These are phyloP conservation scores for Dermatemys mawii DNA, from an alignment of 2,113 vertebrate species.

Conservation along the genomic window DNA sequence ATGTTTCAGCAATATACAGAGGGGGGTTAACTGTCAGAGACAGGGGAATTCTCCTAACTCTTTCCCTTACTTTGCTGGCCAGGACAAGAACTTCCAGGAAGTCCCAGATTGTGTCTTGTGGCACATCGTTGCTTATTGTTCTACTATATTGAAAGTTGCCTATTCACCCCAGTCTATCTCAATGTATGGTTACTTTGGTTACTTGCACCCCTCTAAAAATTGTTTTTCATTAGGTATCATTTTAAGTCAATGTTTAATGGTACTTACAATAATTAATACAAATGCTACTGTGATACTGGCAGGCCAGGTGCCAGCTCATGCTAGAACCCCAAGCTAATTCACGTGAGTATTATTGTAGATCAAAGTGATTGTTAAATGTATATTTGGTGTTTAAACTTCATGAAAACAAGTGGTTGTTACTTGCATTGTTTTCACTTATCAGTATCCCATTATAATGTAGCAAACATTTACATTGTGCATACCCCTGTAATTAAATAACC, in stretches of 20 bases:
- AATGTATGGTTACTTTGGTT: not conserved
- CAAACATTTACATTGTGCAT: not conserved
- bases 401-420: not conserved
- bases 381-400: not conserved
- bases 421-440: not conserved
- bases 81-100: not conserved
- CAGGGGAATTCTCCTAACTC: not conserved
- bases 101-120: not conserved
- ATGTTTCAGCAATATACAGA: not conserved
- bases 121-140: not conserved
- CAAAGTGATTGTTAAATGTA: not conserved
- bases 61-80: not conserved
- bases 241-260: not conserved
- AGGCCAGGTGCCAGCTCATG: not conserved
- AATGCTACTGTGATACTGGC: not conserved
- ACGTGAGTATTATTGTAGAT: not conserved
- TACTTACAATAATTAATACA: not conserved
- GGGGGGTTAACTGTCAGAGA: not conserved
- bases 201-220: not conserved
- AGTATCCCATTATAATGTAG: not conserved
- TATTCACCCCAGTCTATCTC: rapidly evolving
- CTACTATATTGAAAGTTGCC: not conserved
- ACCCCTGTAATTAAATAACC: not conserved
- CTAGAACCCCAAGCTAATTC: not conserved
- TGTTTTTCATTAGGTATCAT: rapidly evolving